Conservation (phyloP, 2,113 vertebrate species). For the Gallinago jamesoni region DNA sequence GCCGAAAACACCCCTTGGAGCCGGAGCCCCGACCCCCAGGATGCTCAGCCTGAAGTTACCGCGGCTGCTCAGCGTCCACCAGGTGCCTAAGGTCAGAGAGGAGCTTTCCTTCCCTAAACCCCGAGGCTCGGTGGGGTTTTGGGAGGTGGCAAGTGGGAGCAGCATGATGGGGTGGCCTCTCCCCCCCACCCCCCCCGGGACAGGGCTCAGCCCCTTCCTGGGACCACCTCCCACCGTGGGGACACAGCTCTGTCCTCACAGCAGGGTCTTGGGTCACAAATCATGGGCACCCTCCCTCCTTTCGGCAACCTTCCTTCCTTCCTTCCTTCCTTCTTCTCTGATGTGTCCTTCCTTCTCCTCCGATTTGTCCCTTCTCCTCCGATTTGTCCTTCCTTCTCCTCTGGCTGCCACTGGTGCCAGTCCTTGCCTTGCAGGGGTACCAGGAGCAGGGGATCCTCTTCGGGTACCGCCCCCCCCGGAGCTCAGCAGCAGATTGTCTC, state of each 20-base stretch:
- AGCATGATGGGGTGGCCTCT: fast-evolving
- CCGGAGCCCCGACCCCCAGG: fast-evolving
- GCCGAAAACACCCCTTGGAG: background rate
- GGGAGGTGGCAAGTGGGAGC: background rate
- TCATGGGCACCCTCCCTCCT: background rate
- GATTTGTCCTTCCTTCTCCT: background rate
- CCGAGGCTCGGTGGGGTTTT: fast-evolving
- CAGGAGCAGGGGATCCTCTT: slow-evolving; percentile 90
- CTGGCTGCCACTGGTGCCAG: background rate
- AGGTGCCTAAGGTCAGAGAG: slow-evolving; percentile 89
- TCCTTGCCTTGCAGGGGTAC: slow-evolving; percentile 78
- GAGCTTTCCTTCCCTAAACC: background rate
- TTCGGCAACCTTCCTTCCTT: background rate
- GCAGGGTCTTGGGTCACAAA: background rate
- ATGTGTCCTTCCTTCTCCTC: background rate
- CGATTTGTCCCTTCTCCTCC: background rate
- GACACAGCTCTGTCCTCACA: background rate
- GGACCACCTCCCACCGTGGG: background rate
- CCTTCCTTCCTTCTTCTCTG: background rate
- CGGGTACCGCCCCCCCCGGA: slow-evolving; percentile 88
- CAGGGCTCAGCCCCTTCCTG: background rate
- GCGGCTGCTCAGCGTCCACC: slow-evolving; percentile 82
- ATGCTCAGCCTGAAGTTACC: slow-evolving; percentile 87
- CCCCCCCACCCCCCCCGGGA: fast-evolving
- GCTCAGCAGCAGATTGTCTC: slow-evolving; percentile 87